Base-by-base conservation (phyloP, 2,888 invertebrate species). In the Taenaris catops region DNA sequence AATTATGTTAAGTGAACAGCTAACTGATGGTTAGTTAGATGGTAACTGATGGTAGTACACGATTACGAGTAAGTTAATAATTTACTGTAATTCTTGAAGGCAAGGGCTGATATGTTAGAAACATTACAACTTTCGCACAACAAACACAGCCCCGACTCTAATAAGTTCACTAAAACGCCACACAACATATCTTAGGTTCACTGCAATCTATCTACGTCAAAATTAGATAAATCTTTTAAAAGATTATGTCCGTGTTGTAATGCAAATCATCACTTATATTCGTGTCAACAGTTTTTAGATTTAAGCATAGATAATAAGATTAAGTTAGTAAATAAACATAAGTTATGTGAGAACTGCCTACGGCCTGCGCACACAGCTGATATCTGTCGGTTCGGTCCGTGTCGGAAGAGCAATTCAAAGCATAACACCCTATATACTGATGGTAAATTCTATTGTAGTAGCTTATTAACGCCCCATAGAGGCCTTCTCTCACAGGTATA, bases 31-130 rank as follows among this genome's bases (percentile, higher is more conserved):
- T n/a, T n/a, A n/a, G n/a, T n/a, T n/a, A n/a, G n/a, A n/a, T n/a
- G n/a, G n/a, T n/a, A n/a, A n/a, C n/a, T n/a, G 6, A 7, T 6
- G 6, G 14, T 14, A 12, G 3, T 12, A 9, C 7, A 8, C 4
- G 6, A 3, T 4, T 4, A 1, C 8, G 1, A 8, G 7, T 21
- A 38, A n/a, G 10, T 42, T 12, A 38, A 44, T 16, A 8, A 32
- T 24, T 39, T 37, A 16, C 24, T 49, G 23, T 38, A 21, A 2
- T 50, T 53, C 25, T 21, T 49, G 4, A 42, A 23, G 18, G 41
- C 41, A 14, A 26, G 44, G 2, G 48, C 50, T 1, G 44, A 44
- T 26, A 35, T 48, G 8, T 24, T 46, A 4, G 42, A 48, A 14
- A 33, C 46, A 6, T n/a, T 25, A 7, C 10, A 25, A 10, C 3